A percentile compares a stretch with the other conserved stretches of the same genome.
phyloP scores from a whole-genome alignment of 2,113 vertebrate species.

The Lamprologus tigripictilis region DNA sequence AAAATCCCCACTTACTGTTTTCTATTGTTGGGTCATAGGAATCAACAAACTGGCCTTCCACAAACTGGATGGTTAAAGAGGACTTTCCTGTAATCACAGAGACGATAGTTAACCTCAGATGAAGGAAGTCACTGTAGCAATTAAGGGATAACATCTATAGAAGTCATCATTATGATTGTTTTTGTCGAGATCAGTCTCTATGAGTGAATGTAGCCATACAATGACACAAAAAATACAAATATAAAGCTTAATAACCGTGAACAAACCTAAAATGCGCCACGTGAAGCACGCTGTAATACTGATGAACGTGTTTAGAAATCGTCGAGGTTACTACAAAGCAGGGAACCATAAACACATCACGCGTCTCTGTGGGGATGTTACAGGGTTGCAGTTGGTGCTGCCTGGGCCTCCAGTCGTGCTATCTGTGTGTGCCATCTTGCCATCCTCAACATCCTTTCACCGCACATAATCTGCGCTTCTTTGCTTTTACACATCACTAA shows the following conservation, averaged over 20 bases:
- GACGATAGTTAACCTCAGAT: background rate
- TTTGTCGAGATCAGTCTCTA: background rate
- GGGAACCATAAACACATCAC: background rate
- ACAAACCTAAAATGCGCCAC: background rate
- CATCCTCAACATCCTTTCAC: background rate
- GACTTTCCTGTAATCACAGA: slow-evolving; percentile 85
- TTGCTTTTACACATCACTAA: background rate
- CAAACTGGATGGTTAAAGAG: slow-evolving; percentile 98
- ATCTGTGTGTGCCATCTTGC: slow-evolving; percentile 16
- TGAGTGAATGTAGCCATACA: background rate
- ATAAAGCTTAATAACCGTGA: background rate
- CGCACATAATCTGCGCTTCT: background rate
- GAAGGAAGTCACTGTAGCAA: accelerated
- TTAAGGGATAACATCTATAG: background rate
- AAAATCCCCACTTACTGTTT: slow-evolving; percentile 86
- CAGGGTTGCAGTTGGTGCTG: background rate
- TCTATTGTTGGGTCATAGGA: slow-evolving; percentile 99
- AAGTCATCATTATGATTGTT: background rate
- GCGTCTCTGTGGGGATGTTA: background rate
- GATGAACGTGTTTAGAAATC: background rate
- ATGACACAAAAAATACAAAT: background rate
- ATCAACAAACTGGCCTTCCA: slow-evolving; percentile 99
- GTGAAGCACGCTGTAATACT: background rate
- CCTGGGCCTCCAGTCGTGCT: slow-evolving; percentile 10
- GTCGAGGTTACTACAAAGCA: background rate